Conservation (phyloP, 2,888 invertebrate species). For the Pimpla rufipes region DNA sequence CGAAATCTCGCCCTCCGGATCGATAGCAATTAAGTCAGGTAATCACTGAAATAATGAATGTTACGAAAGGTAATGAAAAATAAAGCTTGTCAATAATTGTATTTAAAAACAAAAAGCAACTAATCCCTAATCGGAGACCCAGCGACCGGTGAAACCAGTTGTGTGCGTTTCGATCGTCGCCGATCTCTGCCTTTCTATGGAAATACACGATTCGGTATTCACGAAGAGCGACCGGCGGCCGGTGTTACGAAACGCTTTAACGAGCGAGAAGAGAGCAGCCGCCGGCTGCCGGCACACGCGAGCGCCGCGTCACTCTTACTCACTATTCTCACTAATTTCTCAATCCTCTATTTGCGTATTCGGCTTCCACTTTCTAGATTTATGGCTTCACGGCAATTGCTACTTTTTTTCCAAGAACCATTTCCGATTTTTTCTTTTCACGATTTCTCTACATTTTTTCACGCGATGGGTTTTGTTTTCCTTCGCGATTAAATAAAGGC, state of each 20-base stretch:
- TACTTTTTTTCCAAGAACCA: neutral
- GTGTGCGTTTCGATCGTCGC: slow-evolving; percentile 15
- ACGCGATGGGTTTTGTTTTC: neutral
- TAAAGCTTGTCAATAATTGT: slow-evolving; percentile 84
- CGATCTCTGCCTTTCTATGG: slow-evolving; percentile 58
- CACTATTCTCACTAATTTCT: neutral
- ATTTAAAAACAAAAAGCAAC: slow-evolving; percentile 68
- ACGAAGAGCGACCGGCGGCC: neutral
- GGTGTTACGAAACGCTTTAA: slow-evolving; percentile 54
- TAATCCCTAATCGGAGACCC: slow-evolving; percentile 4
- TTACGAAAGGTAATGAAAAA: slow-evolving; percentile 81
- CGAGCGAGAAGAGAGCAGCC: slow-evolving; percentile 17
- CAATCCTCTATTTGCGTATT: slow-evolving; percentile 4
- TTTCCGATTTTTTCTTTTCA: neutral
- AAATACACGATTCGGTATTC: slow-evolving; percentile 51
- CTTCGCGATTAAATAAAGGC: neutral
- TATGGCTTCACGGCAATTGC: neutral
- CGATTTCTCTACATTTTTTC: neutral
- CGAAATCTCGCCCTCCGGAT: slow-evolving; percentile 69
- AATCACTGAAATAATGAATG: slow-evolving; percentile 81
- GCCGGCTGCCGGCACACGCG: neutral
- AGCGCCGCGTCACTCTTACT: too few species aligned
- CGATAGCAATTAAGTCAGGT: slow-evolving; percentile 79
- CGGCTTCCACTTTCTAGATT: neutral
- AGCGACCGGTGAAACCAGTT: slow-evolving; percentile 51